Evolutionary conservation across 92 coral and sea anemone species (phyloP), one percentile per base, ranked within the genome.

Genomic region (Zoanthus solanderi): DNA sequence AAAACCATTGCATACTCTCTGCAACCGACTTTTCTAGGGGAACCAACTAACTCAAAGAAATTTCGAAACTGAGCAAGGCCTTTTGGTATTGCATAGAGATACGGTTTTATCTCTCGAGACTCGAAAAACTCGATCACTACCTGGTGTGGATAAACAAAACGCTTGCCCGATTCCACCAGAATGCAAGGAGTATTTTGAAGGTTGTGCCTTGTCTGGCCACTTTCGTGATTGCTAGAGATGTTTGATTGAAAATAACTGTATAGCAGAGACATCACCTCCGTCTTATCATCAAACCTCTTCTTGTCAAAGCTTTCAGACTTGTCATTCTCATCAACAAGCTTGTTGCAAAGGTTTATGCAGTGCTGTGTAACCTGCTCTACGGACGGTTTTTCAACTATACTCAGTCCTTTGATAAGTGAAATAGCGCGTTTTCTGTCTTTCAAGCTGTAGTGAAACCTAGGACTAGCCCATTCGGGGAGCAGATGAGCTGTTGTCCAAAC

Each of bases 1-100:
- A 95, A 83, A 65, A 95, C 95, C 89, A 84, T 78, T 4, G 98
- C 92, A 28, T 91, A 93, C 73, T 95, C 96, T 5, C 68, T 76
- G 29, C 88, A 71, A 18, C 87, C 83, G 8, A 78, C 92, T 12
- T 67, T 78, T 46, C 81, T 80, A 9, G 96, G 84, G 28, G 93
- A 87, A 6, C 98, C 98, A 46, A 95, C 78, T 2, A 53, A 68
- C 31, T 71, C 77, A 89, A 93, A 89, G 50, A 95, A 9, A 15
- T 61, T 72, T 28, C 73, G 87, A 79, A 71, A 95, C 47, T 71
- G 58, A 28, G 90, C 96, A 37, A 93, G 45, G 23, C 81, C 79
- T 10, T 12, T 82, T 13, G 94, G 98, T 28, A 88, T 15, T 67
- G 84, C 72, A 76, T 87, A 95, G 71, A 95, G 91, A 78, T 91